These are phyloP conservation scores for Pseudoatta argentina DNA, from an alignment of 1,140 invertebrate genomes.

Conservation along the genomic window DNA sequence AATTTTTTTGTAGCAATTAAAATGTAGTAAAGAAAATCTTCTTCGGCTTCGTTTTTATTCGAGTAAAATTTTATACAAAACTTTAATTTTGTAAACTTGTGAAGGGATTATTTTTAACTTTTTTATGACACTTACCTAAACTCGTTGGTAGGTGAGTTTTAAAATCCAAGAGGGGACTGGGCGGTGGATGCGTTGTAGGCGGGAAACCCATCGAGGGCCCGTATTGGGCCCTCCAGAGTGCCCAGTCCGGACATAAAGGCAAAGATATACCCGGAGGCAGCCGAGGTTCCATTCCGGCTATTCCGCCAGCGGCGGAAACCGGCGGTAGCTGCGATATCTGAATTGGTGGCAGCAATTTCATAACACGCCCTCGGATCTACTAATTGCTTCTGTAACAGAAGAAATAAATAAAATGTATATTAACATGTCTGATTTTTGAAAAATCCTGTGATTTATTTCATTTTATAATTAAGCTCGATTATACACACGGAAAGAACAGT, in stretches of 20 bases:
- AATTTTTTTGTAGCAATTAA: neutral
- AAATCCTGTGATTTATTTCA: neutral
- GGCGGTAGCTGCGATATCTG: conserved; percentile 88
- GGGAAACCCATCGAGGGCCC: conserved; percentile 89
- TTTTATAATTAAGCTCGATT: neutral
- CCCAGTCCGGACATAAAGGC: conserved; percentile 91
- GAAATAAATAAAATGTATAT: conserved; percentile 10
- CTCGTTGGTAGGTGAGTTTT: conserved; percentile 93
- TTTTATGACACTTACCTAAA: conserved; percentile 86
- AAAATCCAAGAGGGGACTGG: conserved; percentile 92
- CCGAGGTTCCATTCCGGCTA: conserved; percentile 87
- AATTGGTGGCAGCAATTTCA: conserved; percentile 89
- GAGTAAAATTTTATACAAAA: neutral
- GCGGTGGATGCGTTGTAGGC: conserved; percentile 88
- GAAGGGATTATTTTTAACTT: neutral
- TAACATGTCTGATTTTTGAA: neutral
- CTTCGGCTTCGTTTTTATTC: neutral
- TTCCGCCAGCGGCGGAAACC: conserved; percentile 86
- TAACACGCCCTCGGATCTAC: conserved; percentile 81
- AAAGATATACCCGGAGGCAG: conserved; percentile 89
- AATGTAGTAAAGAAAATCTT: neutral
- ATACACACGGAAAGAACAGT: no score
- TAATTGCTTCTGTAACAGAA: conserved; percentile 25
- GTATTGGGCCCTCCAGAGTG: conserved; percentile 91
- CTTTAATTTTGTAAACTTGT: neutral